Evolutionary conservation across 2,113 vertebrate species (phyloP).

Genomic region (Pluvianellus socialis): DNA sequence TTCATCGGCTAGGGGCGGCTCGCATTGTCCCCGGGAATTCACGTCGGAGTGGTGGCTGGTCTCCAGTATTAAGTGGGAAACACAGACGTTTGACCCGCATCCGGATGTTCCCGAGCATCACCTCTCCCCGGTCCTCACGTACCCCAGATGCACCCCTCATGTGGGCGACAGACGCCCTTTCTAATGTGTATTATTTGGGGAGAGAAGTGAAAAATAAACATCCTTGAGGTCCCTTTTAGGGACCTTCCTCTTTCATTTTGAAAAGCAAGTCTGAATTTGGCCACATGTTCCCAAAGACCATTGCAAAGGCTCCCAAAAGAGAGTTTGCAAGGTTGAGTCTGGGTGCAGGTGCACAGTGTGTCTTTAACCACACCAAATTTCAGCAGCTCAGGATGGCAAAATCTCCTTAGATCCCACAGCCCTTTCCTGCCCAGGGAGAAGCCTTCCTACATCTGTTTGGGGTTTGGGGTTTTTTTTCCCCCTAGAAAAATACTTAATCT

Average conservation of each 20-base stretch:
- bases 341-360: fast-evolving
- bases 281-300: fast-evolving
- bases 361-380: background rate
- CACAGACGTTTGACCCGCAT: background rate
- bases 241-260: background rate
- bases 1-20: background rate
- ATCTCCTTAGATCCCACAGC: background rate
- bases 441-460: background rate
- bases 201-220: background rate
- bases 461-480: no score
- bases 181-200: background rate
- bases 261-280: background rate
- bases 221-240: fast-evolving
- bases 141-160: background rate
- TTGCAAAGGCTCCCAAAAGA: background rate
- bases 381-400: background rate
- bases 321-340: background rate
- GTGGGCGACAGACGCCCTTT: fast-evolving
- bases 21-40: constrained; percentile 1
- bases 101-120: background rate
- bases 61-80: background rate
- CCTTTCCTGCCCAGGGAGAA: background rate
- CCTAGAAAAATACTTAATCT: background rate
- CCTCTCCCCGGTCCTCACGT: fast-evolving
- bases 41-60: background rate